phyloP scores from a whole-genome alignment of 2,797 vertebrate genomes.

The Falco biarmicus region DNA sequence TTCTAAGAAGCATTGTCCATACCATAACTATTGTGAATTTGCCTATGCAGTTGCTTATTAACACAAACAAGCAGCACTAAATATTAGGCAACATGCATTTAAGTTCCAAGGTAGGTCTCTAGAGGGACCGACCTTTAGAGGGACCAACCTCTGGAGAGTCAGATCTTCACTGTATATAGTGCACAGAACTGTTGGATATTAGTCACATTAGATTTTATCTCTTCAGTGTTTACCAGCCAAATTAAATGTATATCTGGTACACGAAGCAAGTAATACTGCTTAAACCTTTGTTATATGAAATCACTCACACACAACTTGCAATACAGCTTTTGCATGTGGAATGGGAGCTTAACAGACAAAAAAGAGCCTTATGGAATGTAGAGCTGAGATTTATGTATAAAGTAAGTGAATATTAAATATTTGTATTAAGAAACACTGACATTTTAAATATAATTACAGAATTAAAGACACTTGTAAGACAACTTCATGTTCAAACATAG shows the following conservation, averaged over 20 bases:
- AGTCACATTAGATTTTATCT: not conserved
- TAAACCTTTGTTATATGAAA: not conserved
- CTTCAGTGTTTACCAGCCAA: not conserved
- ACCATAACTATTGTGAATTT: not conserved
- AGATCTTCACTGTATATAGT: not conserved
- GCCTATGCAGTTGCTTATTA: not conserved
- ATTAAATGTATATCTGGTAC: not conserved
- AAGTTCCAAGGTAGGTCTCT: not conserved
- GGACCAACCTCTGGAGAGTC: not conserved
- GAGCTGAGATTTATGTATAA: not conserved
- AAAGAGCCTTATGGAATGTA: not conserved
- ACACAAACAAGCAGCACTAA: not conserved
- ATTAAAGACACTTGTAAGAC: not conserved
- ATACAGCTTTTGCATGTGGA: not conserved
- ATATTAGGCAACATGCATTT: rapidly evolving
- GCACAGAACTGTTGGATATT: not conserved
- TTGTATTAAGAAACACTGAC: not conserved
- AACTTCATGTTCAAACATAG: not conserved
- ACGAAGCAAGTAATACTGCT: not conserved
- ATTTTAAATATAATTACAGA: not conserved
- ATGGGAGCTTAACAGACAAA: not conserved
- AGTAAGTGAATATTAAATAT: not conserved
- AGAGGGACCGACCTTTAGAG: not conserved
- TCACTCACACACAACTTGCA: not conserved
- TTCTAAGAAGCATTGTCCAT: not conserved